Percentiles rank a stretch among this genome's conserved stretches.
phyloP scores from a whole-genome alignment of 2,113 vertebrate species.

The Mus spicilegus region DNA sequence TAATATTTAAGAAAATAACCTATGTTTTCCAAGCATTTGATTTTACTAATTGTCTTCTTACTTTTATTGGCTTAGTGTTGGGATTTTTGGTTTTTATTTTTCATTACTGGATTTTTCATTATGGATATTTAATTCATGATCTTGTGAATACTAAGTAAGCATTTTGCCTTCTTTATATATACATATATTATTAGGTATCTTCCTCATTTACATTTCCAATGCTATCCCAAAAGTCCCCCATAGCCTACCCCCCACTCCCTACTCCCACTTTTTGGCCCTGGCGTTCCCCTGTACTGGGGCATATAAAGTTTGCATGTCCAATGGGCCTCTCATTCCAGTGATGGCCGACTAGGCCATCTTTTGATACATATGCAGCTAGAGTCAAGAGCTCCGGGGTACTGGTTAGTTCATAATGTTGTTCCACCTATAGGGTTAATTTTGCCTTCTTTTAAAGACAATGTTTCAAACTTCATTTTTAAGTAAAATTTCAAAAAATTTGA shows the following conservation, averaged over 20 bases:
- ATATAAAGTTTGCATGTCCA: too few relatives aligned
- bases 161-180: not conserved
- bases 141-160: not conserved
- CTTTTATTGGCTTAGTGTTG: not conserved
- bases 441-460: constrained; percentile 13
- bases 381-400: too few relatives aligned
- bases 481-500: not conserved
- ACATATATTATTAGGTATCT: too few relatives aligned
- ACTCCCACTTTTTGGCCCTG: too few relatives aligned
- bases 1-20: not conserved
- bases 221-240: too few relatives aligned
- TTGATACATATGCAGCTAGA: too few relatives aligned
- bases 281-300: too few relatives aligned
- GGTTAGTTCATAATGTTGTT: too few relatives aligned
- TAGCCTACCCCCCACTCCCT: too few relatives aligned
- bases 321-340: too few relatives aligned
- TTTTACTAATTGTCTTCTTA: not conserved
- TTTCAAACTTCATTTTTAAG: not conserved
- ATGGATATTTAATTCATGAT: not conserved
- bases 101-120: not conserved
- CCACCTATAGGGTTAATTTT: not conserved
- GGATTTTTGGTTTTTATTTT: not conserved
- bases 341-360: too few relatives aligned
- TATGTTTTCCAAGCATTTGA: not conserved
- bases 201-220: too few relatives aligned